Percentiles rank a stretch among this genome's conserved stretches.
phyloP scores from a whole-genome alignment of 2,113 vertebrate genomes.

The Bettongia penicillata region DNA sequence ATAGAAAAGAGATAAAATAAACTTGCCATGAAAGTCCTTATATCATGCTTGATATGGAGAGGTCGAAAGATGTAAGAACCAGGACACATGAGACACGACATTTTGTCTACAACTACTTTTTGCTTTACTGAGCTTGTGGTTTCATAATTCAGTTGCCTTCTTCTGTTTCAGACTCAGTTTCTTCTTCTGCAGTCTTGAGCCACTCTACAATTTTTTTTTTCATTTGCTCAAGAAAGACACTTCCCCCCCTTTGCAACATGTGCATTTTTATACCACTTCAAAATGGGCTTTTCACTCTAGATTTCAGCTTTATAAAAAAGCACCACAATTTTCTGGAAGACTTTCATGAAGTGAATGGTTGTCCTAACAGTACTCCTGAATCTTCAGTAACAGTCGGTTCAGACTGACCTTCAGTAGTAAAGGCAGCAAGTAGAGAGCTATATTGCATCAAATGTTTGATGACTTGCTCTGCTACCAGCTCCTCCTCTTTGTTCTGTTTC shows the following conservation, averaged over 20 bases:
- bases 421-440: slow-evolving; percentile 98
- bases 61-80: slow-evolving; percentile 89
- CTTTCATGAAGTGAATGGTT: slow-evolving; percentile 99
- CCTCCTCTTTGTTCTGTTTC: slow-evolving; percentile 99
- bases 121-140: slow-evolving; percentile 86
- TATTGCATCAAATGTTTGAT: slow-evolving; percentile 99
- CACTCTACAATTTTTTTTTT: slow-evolving; percentile 99
- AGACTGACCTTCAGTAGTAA: slow-evolving; percentile 98
- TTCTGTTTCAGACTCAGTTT: slow-evolving; percentile 97
- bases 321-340: slow-evolving; percentile 99
- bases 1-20: slow-evolving; percentile 87
- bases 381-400: slow-evolving; percentile 99
- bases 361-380: slow-evolving; percentile 99
- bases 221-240: slow-evolving; percentile 99
- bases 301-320: slow-evolving; percentile 99
- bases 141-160: slow-evolving; percentile 92
- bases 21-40: slow-evolving; percentile 89
- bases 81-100: slow-evolving; percentile 86
- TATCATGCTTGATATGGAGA: slow-evolving; percentile 90
- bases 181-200: slow-evolving; percentile 99
- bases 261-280: slow-evolving; percentile 97
- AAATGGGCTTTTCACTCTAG: slow-evolving; percentile 97
- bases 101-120: slow-evolving; percentile 92
- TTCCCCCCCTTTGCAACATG: slow-evolving; percentile 96
- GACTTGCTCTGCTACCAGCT: slow-evolving; percentile 99